Conservation (phyloP, 2,888 invertebrate genomes). For the Siphonodentalium dalli region DNA sequence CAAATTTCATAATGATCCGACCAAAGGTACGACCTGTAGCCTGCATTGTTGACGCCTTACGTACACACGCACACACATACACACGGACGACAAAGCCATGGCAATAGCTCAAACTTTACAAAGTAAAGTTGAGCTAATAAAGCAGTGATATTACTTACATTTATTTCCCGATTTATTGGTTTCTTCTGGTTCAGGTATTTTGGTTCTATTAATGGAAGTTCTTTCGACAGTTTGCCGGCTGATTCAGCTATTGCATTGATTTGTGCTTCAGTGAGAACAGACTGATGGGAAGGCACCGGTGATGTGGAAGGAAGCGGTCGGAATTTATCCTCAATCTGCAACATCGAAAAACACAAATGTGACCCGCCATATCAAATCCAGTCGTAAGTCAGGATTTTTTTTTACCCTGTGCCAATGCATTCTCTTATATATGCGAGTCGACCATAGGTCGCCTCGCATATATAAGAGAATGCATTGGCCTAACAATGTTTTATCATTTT, state of each 20-base stretch:
- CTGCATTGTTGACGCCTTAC: background rate
- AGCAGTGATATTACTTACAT: slow-evolving; percentile 68
- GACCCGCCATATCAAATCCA: too few species aligned
- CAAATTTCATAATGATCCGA: too few species aligned
- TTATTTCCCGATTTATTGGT: slow-evolving; percentile 86
- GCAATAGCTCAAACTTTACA: background rate
- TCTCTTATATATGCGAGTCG: too few species aligned
- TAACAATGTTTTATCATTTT: too few species aligned
- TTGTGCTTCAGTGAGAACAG: slow-evolving; percentile 78
- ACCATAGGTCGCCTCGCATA: too few species aligned
- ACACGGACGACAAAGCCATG: background rate
- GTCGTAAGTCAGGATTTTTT: too few species aligned
- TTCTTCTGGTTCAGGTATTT: slow-evolving; percentile 89
- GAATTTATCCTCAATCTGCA: slow-evolving; percentile 4
- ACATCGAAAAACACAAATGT: too few species aligned
- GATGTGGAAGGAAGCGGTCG: slow-evolving; percentile 33
- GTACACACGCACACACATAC: background rate
- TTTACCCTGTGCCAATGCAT: too few species aligned
- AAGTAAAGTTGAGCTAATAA: background rate
- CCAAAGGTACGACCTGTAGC: too few species aligned
- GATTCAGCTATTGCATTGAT: slow-evolving; percentile 83
- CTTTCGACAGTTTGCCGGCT: slow-evolving; percentile 82
- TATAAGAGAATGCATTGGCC: too few species aligned
- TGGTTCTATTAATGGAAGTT: slow-evolving; percentile 85
- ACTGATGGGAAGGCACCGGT: slow-evolving; percentile 38